Percentiles rank a stretch among this genome's conserved stretches.
phyloP scores from a whole-genome alignment of 2,113 vertebrate species.

The Gobio gobio region DNA sequence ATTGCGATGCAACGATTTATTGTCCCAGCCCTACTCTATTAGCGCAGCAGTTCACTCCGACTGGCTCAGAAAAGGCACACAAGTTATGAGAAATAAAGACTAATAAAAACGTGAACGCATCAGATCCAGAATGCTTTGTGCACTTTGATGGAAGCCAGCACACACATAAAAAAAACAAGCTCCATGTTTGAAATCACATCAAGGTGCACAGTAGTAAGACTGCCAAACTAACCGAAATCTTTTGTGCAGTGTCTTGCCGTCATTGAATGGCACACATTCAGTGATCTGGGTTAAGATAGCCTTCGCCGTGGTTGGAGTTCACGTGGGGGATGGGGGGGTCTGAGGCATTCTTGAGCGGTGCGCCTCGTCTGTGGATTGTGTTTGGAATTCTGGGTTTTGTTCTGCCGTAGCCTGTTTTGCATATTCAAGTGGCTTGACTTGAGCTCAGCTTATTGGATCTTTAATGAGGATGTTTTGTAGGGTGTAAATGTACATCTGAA shows the following conservation, averaged over 20 bases:
- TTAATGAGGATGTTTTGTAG: slow-evolving; percentile 48
- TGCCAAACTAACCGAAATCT: not conserved
- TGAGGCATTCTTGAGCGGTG: slow-evolving; percentile 25
- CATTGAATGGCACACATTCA: slow-evolving; percentile 21
- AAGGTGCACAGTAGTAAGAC: not conserved
- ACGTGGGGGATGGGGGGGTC: slow-evolving; percentile 30
- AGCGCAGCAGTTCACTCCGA: too few species aligned
- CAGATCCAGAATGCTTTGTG: not conserved
- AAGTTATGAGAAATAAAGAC: too few species aligned
- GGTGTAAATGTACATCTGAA: slow-evolving; percentile 47
- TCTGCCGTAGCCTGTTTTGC: slow-evolving; percentile 46
- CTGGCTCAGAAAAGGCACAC: too few species aligned
- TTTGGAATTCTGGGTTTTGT: slow-evolving; percentile 30
- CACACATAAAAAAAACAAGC: not conserved
- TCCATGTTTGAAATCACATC: not conserved
- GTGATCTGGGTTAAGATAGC: slow-evolving; percentile 25
- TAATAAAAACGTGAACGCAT: not conserved
- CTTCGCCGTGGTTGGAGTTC: not conserved
- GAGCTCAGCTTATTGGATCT: slow-evolving; percentile 34
- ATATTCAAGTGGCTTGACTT: slow-evolving; percentile 55
- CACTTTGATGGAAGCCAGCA: not conserved
- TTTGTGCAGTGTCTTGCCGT: not conserved
- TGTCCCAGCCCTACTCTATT: too few species aligned
- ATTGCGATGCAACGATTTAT: too few species aligned
- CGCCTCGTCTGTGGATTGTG: slow-evolving; percentile 27